Evolutionary conservation across 2,797 vertebrate genomes (phyloP).

Genomic region (Tapera naevia): DNA sequence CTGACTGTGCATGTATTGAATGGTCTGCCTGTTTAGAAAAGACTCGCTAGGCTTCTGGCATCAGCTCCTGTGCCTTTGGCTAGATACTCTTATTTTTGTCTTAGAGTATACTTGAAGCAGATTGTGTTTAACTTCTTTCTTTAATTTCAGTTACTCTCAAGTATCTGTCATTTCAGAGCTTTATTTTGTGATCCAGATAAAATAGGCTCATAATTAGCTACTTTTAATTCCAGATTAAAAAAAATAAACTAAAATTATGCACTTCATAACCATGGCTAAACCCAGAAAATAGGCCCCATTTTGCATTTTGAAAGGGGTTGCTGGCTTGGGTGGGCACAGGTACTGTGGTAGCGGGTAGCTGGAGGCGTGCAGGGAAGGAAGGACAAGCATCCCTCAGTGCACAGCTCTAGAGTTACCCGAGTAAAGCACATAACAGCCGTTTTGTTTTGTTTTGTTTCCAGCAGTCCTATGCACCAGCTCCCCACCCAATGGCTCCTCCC

Average conservation of each 20-base stretch:
- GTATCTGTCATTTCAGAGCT: neutral
- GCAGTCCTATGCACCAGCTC: conserved; percentile 98
- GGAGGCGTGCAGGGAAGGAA: neutral
- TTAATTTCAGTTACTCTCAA: neutral
- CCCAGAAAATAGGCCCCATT: accelerated
- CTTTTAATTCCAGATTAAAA: neutral
- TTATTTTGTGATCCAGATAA: neutral
- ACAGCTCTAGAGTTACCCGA: neutral
- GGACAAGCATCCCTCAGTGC: neutral
- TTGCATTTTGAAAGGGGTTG: neutral
- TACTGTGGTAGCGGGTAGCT: accelerated
- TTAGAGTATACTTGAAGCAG: neutral
- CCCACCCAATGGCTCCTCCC: conserved; percentile 98
- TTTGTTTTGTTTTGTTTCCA: conserved; percentile 75
- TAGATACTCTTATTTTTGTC: neutral
- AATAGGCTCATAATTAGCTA: neutral
- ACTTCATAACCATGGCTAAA: neutral
- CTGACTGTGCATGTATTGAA: neutral
- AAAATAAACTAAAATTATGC: neutral
- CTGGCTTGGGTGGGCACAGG: accelerated
- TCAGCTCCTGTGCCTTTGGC: neutral
- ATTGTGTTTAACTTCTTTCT: neutral
- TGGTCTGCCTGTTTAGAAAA: neutral
- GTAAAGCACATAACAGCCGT: conserved; percentile 23
- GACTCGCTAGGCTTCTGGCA: neutral